Conservation (phyloP, 2,797 vertebrate species). For the Capromys pilorides region DNA sequence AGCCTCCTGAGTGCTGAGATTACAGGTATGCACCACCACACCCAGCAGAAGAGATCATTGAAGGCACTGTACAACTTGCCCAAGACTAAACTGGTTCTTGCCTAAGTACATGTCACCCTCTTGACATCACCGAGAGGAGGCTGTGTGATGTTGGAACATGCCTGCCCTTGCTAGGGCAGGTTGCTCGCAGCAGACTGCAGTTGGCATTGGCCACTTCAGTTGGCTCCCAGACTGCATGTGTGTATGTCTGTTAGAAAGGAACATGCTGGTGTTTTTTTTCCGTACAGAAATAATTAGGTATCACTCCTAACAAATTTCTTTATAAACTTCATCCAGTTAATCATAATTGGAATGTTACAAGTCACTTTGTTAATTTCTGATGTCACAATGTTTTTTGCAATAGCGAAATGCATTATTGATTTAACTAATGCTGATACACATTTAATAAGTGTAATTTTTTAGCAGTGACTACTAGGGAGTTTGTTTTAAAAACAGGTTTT, state of each 20-base stretch:
- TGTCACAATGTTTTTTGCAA: slow-evolving; percentile 61
- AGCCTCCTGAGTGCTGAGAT: background rate
- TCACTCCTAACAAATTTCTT: slow-evolving; percentile 78
- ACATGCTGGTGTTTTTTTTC: slow-evolving; percentile 30
- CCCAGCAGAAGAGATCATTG: background rate
- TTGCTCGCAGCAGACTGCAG: rapidly evolving
- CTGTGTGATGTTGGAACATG: background rate
- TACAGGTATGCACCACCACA: background rate
- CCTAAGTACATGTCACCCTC: slow-evolving; percentile 59
- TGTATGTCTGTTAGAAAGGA: background rate
- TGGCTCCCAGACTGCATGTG: background rate
- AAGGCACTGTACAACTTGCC: background rate
- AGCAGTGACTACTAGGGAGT: slow-evolving; percentile 15
- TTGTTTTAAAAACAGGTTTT: slow-evolving; percentile 53
- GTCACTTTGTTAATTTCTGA: slow-evolving; percentile 74
- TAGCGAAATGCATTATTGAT: slow-evolving; percentile 39
- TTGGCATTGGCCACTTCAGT: background rate
- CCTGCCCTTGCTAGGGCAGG: background rate
- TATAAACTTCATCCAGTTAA: slow-evolving; percentile 60
- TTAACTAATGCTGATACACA: slow-evolving; percentile 35
- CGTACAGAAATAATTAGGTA: slow-evolving; percentile 74
- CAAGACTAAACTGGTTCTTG: background rate
- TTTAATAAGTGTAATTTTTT: slow-evolving; percentile 54
- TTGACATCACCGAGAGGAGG: background rate
- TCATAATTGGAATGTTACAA: slow-evolving; percentile 62